Conservation (phyloP, 2,113 vertebrate species). For the Pagrus major region DNA sequence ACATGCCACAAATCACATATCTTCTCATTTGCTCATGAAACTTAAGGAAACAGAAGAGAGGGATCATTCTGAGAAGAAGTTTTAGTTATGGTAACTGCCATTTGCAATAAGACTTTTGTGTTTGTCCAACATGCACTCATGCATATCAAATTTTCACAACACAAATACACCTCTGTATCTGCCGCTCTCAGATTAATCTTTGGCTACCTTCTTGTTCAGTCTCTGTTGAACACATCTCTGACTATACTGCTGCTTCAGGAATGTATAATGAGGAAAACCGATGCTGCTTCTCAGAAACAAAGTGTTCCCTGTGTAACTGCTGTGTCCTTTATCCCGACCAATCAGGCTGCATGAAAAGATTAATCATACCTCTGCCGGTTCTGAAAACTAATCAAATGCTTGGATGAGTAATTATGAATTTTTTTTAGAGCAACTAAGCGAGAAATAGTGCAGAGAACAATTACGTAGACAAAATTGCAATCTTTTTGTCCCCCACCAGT, state of each 20-base stretch:
- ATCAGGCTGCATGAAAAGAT: background rate
- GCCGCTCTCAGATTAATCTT: background rate
- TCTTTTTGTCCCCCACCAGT: background rate
- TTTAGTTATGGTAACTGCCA: background rate
- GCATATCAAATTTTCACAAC: background rate
- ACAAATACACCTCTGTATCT: background rate
- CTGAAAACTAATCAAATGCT: constrained; percentile 5
- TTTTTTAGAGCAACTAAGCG: background rate
- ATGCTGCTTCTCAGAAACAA: constrained; percentile 26
- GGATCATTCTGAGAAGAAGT: background rate
- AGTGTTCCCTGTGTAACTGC: background rate
- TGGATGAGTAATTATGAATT: constrained; percentile 1
- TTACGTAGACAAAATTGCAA: background rate
- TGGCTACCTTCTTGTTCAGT: constrained; percentile 1
- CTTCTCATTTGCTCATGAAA: background rate
- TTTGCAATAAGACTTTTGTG: background rate
- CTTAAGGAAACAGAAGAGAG: background rate
- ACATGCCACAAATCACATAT: background rate
- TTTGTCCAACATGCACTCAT: background rate
- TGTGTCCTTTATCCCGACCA: background rate
- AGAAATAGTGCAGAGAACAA: background rate
- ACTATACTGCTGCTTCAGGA: constrained; percentile 33
- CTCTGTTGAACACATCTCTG: constrained; percentile 52
- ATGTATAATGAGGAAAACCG: constrained; percentile 61
- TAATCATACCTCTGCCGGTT: background rate